Base-by-base conservation (phyloP, 2,888 invertebrate genomes). In the Drosophila monieri region DNA sequence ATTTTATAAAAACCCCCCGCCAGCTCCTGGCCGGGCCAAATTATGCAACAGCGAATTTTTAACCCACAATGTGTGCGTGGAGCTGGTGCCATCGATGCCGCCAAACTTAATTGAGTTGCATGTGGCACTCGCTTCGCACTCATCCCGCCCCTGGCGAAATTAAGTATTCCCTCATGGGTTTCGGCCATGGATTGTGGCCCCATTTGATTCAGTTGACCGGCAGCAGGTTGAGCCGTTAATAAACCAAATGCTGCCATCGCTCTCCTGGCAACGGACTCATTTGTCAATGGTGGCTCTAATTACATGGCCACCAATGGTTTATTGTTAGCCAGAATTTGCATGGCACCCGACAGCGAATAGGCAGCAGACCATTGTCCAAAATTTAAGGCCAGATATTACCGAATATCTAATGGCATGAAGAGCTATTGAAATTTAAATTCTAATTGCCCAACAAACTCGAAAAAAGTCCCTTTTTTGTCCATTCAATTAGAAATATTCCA, bases 101-200 rank as follows among this genome's bases (percentile, higher is more conserved):
- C 85, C 73, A 76, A 80, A 87, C 81, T 81, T 83, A 83, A 83
- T 83, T 83, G 81, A 83, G 88, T 83, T 83, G 78, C 87, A 80
- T 74, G 73, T 80, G 80, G 75, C 68, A 58, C 54, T 30, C 30
- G 21, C 41, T 39, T 37, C 10, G 12, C 6, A 5, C 43, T 41
- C n/a, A 14, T 15, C 5, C 37, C 25, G n/a, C 49, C 12, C 35
- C 30, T 25, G 23, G 37, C 21, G 3, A 41, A 21, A 21, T 43
- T 12, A 41, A 23, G 46, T 47, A 15, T 35, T 44, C 51, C 65
- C 58, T 35, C 23, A n/a, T 18, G 62, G 27, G 25, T 43, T 37
- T 25, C 25, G 48, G 9, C 43, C 10, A 8, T 46, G 64, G 52
- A 52, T 64, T 32, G 41, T n/a, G 60, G 30, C 30, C 66, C 65